Evolutionary conservation across 2,113 vertebrate genomes (phyloP).

Genomic region (Callionymus lyra): DNA sequence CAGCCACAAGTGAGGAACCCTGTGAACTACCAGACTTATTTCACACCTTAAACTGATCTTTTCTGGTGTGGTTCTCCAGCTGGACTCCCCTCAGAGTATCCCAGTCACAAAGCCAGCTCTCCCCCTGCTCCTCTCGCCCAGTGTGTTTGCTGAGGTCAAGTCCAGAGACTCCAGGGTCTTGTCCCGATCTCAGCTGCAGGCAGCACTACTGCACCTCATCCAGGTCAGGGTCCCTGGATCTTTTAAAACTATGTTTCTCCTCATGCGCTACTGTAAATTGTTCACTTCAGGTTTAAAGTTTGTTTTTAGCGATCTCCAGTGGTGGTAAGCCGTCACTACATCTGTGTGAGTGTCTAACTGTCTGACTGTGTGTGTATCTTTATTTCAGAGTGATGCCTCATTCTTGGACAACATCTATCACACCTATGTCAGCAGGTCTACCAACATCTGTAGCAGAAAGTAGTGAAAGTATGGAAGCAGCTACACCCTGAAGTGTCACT

Average conservation of each 20-base stretch:
- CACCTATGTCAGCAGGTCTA: constrained; percentile 70
- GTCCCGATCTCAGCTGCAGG: constrained; percentile 79
- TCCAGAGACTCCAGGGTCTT: constrained; percentile 36
- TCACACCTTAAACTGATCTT: not conserved
- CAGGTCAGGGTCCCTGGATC: constrained; percentile 65
- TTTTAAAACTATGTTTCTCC: no score
- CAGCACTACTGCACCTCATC: constrained; percentile 77
- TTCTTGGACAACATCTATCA: constrained; percentile 90
- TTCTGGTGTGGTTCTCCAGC: constrained; percentile 45
- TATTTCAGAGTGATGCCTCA: constrained; percentile 82
- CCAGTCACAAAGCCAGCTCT: constrained; percentile 66
- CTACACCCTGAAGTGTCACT: no score
- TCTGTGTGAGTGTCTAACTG: no score
- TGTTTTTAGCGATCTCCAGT: no score
- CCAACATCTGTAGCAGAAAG: constrained; percentile 31
- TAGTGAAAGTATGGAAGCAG: constrained; percentile 17
- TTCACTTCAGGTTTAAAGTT: no score
- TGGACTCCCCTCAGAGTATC: constrained; percentile 68
- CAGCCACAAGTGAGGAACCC: constrained; percentile 71
- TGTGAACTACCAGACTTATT: not conserved
- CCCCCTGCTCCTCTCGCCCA: constrained; percentile 77
- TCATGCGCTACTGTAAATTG: no score
- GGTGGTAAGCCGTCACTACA: not conserved
- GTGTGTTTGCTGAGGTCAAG: constrained; percentile 72
- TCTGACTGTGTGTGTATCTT: no score